Conservation (phyloP, 2,113 vertebrate genomes). For the Engraulis encrasicolus region DNA sequence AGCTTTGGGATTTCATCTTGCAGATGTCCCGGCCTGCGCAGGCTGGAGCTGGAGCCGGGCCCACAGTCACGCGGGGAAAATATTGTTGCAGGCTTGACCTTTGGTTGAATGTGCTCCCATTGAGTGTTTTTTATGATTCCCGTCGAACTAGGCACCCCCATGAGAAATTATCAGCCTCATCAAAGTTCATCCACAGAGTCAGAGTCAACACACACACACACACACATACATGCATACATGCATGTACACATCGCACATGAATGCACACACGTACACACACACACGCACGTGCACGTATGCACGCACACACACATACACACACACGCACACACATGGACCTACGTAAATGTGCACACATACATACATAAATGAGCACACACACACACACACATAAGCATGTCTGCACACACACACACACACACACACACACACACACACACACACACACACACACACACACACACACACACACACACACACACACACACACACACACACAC, state of each 20-base stretch:
- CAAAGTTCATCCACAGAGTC: constrained; percentile 58
- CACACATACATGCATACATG: neutral
- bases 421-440: too few species aligned
- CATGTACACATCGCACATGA: neutral
- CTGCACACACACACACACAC: too few species aligned
- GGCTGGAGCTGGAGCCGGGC: constrained; percentile 59
- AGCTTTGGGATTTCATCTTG: constrained; percentile 73
- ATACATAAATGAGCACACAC: too few species aligned
- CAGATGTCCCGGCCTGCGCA: constrained; percentile 66
- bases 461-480: too few species aligned
- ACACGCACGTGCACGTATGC: too few species aligned
- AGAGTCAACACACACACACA: constrained; percentile 28
- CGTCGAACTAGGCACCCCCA: constrained; percentile 58
- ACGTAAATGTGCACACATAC: too few species aligned
- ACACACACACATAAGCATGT: too few species aligned
- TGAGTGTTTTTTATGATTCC: constrained; percentile 64
- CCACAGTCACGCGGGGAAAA: constrained; percentile 69
- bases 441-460: too few species aligned
- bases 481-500: too few species aligned
- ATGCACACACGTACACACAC: neutral
- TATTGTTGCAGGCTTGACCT: constrained; percentile 76
- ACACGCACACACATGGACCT: too few species aligned
- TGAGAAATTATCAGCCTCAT: constrained; percentile 66
- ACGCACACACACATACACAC: too few species aligned
- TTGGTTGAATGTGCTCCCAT: constrained; percentile 69